Evolutionary conservation across 2,888 invertebrate species (phyloP).

Genomic region (Pandemis heparana): DNA sequence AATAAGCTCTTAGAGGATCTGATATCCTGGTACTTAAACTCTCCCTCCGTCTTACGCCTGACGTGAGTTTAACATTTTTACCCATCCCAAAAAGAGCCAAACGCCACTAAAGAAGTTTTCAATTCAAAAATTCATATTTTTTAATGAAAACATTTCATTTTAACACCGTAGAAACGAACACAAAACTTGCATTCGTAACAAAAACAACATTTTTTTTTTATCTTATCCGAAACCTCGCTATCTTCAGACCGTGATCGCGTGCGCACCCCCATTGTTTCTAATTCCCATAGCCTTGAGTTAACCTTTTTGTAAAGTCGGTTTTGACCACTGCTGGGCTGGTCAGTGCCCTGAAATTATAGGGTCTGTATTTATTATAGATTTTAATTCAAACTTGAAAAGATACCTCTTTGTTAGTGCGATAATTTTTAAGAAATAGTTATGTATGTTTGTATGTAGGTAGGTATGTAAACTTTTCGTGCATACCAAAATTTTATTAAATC

Average conservation of each 20-base stretch:
- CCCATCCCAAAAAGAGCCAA: no score
- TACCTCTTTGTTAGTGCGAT: background rate
- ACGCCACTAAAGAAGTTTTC: no score
- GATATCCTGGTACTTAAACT: no score
- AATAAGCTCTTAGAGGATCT: no score
- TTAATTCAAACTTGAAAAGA: background rate
- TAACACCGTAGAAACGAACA: background rate
- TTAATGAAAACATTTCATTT: no score
- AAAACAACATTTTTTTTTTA: background rate
- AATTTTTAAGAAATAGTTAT: background rate
- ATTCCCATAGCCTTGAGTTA: conserved; percentile 53
- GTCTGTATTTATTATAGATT: conserved; percentile 9
- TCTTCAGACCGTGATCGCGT: conserved; percentile 25
- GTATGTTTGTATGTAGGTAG: no score
- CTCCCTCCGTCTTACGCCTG: no score
- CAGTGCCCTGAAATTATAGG: conserved; percentile 39
- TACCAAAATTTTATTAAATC: no score
- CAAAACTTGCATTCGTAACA: background rate
- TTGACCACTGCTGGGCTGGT: conserved; percentile 35
- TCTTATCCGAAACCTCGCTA: conserved; percentile 8
- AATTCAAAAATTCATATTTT: no score
- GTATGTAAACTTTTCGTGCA: no score
- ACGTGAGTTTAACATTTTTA: no score
- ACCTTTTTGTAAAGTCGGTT: conserved; percentile 28
- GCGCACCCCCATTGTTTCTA: conserved; percentile 46